Evolutionary conservation across 2,113 vertebrate species (phyloP).

Genomic region (Chiloscyllium plagiosum): DNA sequence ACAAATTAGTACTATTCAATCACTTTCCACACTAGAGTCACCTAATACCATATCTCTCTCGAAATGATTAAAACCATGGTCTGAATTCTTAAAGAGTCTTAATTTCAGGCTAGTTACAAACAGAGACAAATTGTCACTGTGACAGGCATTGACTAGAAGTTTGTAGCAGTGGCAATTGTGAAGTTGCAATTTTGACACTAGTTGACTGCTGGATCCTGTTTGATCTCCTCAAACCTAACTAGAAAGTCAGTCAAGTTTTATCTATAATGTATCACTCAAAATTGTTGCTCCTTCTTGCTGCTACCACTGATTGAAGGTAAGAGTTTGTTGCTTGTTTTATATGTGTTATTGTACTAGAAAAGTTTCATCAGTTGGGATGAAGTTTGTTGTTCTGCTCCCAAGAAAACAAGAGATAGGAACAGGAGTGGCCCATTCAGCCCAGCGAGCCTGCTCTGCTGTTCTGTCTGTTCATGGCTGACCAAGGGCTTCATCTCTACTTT

Average conservation of each 20-base stretch:
- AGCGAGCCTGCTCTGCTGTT: neutral
- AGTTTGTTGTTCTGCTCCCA: neutral
- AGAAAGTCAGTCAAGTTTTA: neutral
- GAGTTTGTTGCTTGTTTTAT: neutral
- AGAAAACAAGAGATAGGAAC: too few species aligned
- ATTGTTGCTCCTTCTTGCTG: neutral
- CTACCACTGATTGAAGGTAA: neutral
- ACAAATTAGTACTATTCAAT: too few species aligned
- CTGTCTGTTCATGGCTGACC: neutral
- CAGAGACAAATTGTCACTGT: neutral
- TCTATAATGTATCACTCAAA: neutral
- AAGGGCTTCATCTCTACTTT: too few species aligned
- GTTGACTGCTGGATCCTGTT: neutral
- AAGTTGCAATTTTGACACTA: neutral
- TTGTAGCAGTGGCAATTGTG: neutral
- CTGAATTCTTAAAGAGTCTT: too few species aligned
- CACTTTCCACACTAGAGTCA: too few species aligned
- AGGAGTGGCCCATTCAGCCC: too few species aligned
- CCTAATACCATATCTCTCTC: too few species aligned
- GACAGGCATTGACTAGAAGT: neutral
- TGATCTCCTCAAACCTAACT: neutral
- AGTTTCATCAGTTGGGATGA: neutral
- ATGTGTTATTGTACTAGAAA: neutral
- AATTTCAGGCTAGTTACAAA: neutral
- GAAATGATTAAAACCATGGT: too few species aligned